Base-by-base conservation (phyloP, 2,113 vertebrate species). In the Syngnathus typhle region DNA sequence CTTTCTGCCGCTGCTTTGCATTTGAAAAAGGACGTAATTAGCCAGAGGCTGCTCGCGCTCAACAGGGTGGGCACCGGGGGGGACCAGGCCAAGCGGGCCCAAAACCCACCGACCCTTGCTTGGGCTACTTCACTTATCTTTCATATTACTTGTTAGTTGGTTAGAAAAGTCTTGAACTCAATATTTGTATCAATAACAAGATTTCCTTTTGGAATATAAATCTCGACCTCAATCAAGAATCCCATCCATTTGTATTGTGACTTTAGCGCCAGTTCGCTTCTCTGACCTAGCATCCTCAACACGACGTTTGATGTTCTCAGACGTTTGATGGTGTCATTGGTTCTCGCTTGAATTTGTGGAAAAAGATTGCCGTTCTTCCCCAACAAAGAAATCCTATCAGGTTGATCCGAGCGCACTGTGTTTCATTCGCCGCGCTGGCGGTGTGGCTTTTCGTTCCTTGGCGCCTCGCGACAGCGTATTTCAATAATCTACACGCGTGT, bases 1-100 rank as follows among this genome's bases (percentile, higher is more conserved):
- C 84, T 92, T 92, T 90, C 89, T 76, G 70, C 65, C 39, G 64
- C 83, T 85, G 82, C 87, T 91, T 91, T 92, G 89, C 91, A 92
- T 92, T 87, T 90, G 84, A 91, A 92, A 90, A 91, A 90, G 81
- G 72, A 78, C 85, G 84, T 85, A 89, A 91, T 91, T 91, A 91
- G 87, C 87, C 83, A 73, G 82, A 82, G 82, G 85, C 83, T 79
- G 72, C 21, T 12, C 27, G 27, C 27, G 27, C 27, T 32, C 27
- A 32, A 32, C 27, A 32, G 27, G 27, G 27, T 32, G 27, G 27
- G 2, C 27, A 32, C 27, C 27, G 27, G 37, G 54, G 32, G 66
- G 60, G 21, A 70, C 51, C 23, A 23, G 69, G 70, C 11, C 59
- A 66, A 74, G 68, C 47, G 79, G 74, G 75, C 52, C 64, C 70